Evolutionary conservation across 2,113 vertebrate species (phyloP), one percentile per base, ranked within the genome.

Genomic region (Trinectes maculatus): DNA sequence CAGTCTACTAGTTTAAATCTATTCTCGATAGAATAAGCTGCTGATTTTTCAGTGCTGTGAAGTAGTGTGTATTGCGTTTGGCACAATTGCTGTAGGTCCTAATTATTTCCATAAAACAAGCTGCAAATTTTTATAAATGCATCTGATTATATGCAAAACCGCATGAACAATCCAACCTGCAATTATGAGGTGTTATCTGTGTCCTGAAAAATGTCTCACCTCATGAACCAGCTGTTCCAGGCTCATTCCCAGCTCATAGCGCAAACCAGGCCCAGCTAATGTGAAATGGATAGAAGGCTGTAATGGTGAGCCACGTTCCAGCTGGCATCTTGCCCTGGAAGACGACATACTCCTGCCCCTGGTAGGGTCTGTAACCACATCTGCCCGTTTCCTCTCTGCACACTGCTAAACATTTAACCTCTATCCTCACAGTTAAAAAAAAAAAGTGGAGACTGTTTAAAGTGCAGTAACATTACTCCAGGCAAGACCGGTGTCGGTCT

Each of bases 361-460:
- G 58, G 77, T 83, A 82, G 52, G 76, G 68, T 80, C 64, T 57
- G 74, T 44, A 67, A 85, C 73, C 81, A 85, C 55, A 73, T 71
- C 69, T 60, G 65, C 70, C 68, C 53, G 36, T 83, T 89, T 76
- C 79, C 76, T 57, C 40, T 77, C 51, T 82, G 62, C 68, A 84
- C 49, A 53, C 8, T 62, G 70, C 82, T 90, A 89, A 91, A 85
- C 46, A 68, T 80, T 84, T 81, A 89, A 87, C 83, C 76, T 81
- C 79, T 86, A 78, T 72, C 81, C 47, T 70, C 63, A 75, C 74
- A 87, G 76, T 65, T 76, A 69, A 62, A 71, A 22, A 42, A 56
- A 36, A 48, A 25, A 42, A 57, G n/a, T 56, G 77, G 71, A 71
- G 80, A 86, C 53, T 55, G 77, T 61, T 80, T 59, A 56, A 51